phyloP scores from a whole-genome alignment of 2,113 vertebrate species.

The Podiceps cristatus region DNA sequence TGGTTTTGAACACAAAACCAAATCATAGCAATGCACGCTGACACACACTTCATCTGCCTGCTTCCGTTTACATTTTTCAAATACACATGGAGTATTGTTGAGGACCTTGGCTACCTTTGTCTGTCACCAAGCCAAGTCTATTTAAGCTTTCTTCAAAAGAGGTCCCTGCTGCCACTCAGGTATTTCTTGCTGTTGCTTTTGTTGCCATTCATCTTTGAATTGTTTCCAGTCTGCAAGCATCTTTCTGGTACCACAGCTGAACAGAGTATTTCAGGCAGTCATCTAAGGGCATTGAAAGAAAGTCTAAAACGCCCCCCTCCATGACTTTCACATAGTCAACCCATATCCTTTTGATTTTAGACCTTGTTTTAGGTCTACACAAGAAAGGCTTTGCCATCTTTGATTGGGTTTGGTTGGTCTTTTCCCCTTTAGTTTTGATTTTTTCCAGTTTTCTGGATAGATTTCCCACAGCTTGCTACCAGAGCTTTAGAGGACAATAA shows the following conservation, averaged over 20 bases:
- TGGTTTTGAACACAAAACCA: not conserved
- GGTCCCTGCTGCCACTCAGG: not conserved
- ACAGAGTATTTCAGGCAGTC: not conserved
- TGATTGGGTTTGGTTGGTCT: not conserved
- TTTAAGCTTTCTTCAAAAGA: slow-evolving; percentile 2
- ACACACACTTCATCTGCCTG: slow-evolving; percentile 4
- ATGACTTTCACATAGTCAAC: not conserved
- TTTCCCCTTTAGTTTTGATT: slow-evolving; percentile 21
- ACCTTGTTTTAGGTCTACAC: not conserved
- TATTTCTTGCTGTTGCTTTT: slow-evolving; percentile 2
- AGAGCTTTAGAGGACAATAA: slow-evolving; percentile 33
- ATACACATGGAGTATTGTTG: not conserved
- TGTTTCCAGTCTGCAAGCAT: not conserved
- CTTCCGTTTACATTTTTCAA: not conserved
- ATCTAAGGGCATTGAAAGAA: not conserved
- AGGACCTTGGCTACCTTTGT: slow-evolving; percentile 1
- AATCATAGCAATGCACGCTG: not conserved
- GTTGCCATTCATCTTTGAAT: not conserved
- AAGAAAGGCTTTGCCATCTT: not conserved
- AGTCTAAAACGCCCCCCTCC: not conserved
- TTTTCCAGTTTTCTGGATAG: slow-evolving; percentile 48
- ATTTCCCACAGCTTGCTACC: slow-evolving; percentile 55
- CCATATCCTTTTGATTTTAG: not conserved
- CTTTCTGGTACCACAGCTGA: not conserved
- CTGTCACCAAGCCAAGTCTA: not conserved